Percentiles rank a stretch among this genome's conserved stretches.
Evolutionary conservation across 2,113 vertebrate genomes (phyloP).

Genomic region (Mobula hypostoma): DNA sequence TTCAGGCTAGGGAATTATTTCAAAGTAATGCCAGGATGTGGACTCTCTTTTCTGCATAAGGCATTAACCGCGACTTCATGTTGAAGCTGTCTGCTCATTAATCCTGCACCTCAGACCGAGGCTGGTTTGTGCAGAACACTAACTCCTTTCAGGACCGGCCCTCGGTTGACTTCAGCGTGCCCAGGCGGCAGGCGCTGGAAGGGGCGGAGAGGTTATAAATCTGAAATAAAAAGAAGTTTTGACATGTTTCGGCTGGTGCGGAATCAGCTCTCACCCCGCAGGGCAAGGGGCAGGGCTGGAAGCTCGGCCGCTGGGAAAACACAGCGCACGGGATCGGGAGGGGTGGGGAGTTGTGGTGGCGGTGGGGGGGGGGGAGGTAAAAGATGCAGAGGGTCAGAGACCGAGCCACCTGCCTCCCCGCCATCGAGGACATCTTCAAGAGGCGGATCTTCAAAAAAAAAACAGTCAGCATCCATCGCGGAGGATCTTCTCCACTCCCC

Average conservation of each 20-base stretch:
- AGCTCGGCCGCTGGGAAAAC: neutral
- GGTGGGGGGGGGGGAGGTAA: too few relatives aligned
- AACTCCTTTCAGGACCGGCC: neutral
- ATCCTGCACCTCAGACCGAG: neutral
- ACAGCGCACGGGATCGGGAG: too few relatives aligned
- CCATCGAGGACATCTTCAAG: too few relatives aligned
- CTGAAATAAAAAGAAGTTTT: neutral
- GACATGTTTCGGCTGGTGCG: neutral
- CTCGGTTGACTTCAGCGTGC: neutral
- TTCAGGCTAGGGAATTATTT: constrained; percentile 19
- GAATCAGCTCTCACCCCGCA: neutral
- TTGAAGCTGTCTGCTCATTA: neutral
- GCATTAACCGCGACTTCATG: neutral
- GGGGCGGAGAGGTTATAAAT: neutral
- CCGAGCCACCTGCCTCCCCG: too few relatives aligned
- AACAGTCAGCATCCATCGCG: too few relatives aligned
- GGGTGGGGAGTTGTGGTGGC: too few relatives aligned
- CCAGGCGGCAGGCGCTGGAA: neutral
- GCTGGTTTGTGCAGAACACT: neutral
- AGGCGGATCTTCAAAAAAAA: too few relatives aligned
- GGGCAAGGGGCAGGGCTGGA: too few relatives aligned
- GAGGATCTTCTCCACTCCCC: too few relatives aligned
- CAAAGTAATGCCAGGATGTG: neutral
- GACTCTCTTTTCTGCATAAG: neutral
- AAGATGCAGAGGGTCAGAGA: too few relatives aligned